These are phyloP conservation scores for Erythrocercus mccallii DNA, from an alignment of 2,113 vertebrate genomes.

Conservation along the genomic window DNA sequence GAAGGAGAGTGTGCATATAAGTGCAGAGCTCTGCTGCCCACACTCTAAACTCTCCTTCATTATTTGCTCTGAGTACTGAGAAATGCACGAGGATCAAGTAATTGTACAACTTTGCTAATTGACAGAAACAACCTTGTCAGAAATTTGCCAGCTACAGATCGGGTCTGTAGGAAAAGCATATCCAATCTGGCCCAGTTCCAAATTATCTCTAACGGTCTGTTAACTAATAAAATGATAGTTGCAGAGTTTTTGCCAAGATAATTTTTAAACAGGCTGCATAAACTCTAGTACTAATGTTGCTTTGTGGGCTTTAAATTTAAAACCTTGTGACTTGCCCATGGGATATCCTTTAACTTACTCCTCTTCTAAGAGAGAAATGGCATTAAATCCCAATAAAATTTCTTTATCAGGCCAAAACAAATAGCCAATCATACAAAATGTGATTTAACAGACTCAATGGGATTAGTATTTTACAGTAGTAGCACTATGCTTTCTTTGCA, in stretches of 20 bases:
- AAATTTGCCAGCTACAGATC: background rate
- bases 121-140: background rate
- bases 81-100: background rate
- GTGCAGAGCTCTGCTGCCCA: background rate
- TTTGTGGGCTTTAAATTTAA: conserved; percentile 27
- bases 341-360: conserved; percentile 2
- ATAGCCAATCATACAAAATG: background rate
- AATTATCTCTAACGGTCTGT: conserved; percentile 20
- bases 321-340: background rate
- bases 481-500: background rate
- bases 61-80: background rate
- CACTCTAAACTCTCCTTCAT: background rate
- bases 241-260: conserved; percentile 1
- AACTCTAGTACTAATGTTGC: background rate
- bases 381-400: conserved; percentile 21
- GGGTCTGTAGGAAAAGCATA: background rate
- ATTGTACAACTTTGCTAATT: background rate
- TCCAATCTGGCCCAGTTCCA: background rate
- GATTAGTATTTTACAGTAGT: conserved; percentile 36
- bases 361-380: conserved; percentile 9
- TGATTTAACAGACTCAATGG: conserved; percentile 39
- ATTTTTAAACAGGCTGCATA: conserved; percentile 1
- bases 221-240: conserved; percentile 26
- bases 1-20: background rate
- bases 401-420: conserved; percentile 28